Evolutionary conservation across 35 echinoderm and acorn worm genomes (phyloP).

Genomic region (Hemicentrotus pulcherrimus): DNA sequence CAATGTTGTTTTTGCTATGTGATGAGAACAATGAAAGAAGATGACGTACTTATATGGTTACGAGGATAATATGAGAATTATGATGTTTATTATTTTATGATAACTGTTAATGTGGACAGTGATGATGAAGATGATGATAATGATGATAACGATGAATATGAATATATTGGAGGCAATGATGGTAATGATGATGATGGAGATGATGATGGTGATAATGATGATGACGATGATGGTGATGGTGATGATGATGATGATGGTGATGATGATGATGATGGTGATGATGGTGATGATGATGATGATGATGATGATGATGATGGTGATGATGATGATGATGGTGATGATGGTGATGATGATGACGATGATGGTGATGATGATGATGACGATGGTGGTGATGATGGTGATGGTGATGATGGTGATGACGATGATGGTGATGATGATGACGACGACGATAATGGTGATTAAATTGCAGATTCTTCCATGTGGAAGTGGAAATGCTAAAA

Average conservation of each 20-base stretch:
- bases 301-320: too few species aligned
- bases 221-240: slow-evolving; percentile 30
- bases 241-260: not conserved
- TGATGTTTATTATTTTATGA: not conserved
- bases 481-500: too few species aligned
- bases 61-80: not conserved
- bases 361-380: not conserved
- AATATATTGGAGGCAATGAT: slow-evolving; percentile 23
- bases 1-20: not conserved
- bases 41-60: too few species aligned
- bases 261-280: not conserved
- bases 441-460: not conserved
- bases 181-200: slow-evolving; percentile 27
- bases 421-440: not conserved
- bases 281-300: too few species aligned
- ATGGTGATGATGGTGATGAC: not conserved
- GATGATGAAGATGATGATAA: not conserved
- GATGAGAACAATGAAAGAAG: not conserved
- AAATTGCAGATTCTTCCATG: not conserved
- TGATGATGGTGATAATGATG: slow-evolving; percentile 25
- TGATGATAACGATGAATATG: slow-evolving; percentile 10
- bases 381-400: not conserved
- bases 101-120: not conserved
- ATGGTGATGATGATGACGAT: not conserved
- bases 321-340: not conserved